phyloP scores from a whole-genome alignment of 2,113 vertebrate species.

The Megaceryle torquata region DNA sequence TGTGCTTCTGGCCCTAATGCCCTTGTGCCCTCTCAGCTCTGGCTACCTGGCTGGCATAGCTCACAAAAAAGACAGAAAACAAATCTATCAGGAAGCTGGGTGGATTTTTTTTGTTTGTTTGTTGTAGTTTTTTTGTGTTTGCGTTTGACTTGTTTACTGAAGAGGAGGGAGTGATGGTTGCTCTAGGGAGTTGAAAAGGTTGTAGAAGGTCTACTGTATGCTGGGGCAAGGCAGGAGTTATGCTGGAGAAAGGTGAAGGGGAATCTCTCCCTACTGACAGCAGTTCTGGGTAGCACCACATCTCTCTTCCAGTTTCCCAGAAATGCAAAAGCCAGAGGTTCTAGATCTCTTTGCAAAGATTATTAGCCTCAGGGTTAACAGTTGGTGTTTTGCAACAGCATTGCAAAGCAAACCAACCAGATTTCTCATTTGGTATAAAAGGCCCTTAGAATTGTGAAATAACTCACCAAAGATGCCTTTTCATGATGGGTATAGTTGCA shows the following conservation, averaged over 20 bases:
- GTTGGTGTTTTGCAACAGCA: background rate
- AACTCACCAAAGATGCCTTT: background rate
- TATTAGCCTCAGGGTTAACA: background rate
- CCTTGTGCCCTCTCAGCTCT: background rate
- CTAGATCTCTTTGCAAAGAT: background rate
- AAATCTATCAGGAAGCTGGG: background rate
- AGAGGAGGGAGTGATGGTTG: background rate
- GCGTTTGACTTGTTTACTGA: background rate
- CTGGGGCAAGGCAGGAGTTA: background rate
- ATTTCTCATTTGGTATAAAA: background rate
- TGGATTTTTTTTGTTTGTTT: too few species aligned
- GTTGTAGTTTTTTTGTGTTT: too few species aligned
- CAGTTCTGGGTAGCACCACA: background rate
- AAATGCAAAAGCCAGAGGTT: background rate
- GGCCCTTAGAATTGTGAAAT: background rate
- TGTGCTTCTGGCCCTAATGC: background rate
- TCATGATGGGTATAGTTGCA: rapidly evolving
- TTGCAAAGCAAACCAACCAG: background rate
- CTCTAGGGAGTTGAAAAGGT: background rate
- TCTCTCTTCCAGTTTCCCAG: background rate
- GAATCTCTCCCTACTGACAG: background rate
- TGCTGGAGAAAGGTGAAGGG: background rate
- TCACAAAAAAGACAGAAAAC: background rate
- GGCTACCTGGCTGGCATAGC: background rate
- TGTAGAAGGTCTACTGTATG: background rate